Percentiles rank a stretch among this genome's conserved stretches.
Evolutionary conservation across 1,140 invertebrate genomes (phyloP).

Genomic region (Helicoverpa zea): DNA sequence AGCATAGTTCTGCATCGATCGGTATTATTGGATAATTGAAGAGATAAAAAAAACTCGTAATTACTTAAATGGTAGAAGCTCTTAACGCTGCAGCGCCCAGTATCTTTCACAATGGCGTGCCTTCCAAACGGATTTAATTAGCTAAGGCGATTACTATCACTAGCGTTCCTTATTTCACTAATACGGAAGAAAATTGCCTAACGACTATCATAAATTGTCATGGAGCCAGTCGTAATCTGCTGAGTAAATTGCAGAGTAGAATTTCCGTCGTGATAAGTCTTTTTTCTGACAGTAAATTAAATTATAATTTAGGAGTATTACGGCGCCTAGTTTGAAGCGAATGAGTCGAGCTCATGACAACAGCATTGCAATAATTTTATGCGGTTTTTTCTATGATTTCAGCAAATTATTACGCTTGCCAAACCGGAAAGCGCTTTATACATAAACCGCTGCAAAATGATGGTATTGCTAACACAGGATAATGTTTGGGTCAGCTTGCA

Average conservation of each 20-base stretch:
- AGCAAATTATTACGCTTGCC: constrained; percentile 6
- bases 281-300: constrained; percentile 12
- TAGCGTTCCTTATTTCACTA: constrained; percentile 14
- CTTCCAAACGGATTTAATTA: constrained; percentile 26
- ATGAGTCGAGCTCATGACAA: background rate
- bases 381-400: background rate
- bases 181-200: constrained; percentile 32
- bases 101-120: constrained; percentile 6
- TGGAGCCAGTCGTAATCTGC: constrained; percentile 18
- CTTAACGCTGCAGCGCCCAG: background rate
- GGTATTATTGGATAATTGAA: background rate
- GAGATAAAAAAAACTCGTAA: constrained; percentile 4
- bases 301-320: constrained; percentile 11
- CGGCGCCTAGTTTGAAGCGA: background rate
- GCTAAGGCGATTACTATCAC: constrained; percentile 9
- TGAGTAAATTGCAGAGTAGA: constrained; percentile 19
- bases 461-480: background rate
- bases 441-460: background rate
- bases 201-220: constrained; percentile 34
- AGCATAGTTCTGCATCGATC: background rate
- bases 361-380: background rate
- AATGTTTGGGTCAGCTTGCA: background rate
- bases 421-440: background rate
- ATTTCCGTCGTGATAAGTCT: constrained; percentile 20
- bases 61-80: constrained; percentile 5